Percentiles rank a stretch among this genome's conserved stretches.
Conservation (phyloP, 2,113 vertebrate genomes). For the Synchiropus splendidus region DNA sequence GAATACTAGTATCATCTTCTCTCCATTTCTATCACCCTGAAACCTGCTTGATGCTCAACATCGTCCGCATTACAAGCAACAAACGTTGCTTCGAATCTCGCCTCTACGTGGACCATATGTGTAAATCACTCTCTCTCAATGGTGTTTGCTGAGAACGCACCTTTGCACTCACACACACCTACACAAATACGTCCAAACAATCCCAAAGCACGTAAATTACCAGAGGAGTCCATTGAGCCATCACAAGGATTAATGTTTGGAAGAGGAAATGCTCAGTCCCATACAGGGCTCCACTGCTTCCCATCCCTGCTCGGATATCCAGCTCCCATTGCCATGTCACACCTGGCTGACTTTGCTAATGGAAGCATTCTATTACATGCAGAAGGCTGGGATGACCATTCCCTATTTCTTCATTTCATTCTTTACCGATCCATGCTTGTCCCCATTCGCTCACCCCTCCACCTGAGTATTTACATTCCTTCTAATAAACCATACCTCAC, state of each 20-base stretch:
- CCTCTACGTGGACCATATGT: too few relatives aligned
- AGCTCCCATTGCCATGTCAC: slow-evolving; percentile 49
- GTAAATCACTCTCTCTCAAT: too few relatives aligned
- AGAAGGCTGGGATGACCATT: slow-evolving; percentile 28
- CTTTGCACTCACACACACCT: slow-evolving; percentile 3
- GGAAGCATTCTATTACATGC: slow-evolving; percentile 58
- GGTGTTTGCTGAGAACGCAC: too few relatives aligned
- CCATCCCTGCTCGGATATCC: slow-evolving; percentile 37
- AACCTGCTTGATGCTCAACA: too few relatives aligned
- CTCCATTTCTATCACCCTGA: too few relatives aligned
- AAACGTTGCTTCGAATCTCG: too few relatives aligned
- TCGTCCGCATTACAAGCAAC: too few relatives aligned
- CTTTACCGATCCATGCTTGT: slow-evolving; percentile 25
- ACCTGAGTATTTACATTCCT: slow-evolving; percentile 1
- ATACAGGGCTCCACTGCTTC: slow-evolving; percentile 34
- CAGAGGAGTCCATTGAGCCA: slow-evolving; percentile 34
- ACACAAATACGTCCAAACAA: slow-evolving; percentile 28
- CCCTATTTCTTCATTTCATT: slow-evolving; percentile 43
- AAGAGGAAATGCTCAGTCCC: slow-evolving; percentile 36
- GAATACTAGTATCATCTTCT: too few relatives aligned
- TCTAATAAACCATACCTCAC: too few relatives aligned
- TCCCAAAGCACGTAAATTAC: slow-evolving; percentile 24
- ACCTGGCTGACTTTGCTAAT: slow-evolving; percentile 66
- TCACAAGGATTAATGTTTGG: slow-evolving; percentile 44
- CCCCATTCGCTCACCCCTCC: slow-evolving; percentile 12